A percentile compares a stretch with the other conserved stretches of the same genome.
Evolutionary conservation across 2,113 vertebrate genomes (phyloP).

Genomic region (Pangasianodon gigas): DNA sequence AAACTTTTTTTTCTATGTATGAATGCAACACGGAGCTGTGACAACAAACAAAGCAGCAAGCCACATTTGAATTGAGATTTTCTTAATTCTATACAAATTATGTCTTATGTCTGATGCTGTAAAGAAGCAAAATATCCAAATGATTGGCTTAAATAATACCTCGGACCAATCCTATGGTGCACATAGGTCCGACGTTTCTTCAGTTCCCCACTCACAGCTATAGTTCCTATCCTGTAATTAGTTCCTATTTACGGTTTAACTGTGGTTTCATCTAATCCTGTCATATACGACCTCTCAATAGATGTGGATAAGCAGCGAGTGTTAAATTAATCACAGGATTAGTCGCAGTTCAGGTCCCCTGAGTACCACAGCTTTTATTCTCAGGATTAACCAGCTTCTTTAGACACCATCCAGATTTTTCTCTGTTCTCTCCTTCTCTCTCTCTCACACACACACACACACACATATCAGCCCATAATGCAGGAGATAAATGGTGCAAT

Average conservation of each 20-base stretch:
- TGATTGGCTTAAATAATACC: background rate
- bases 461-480: background rate
- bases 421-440: background rate
- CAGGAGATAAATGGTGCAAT: constrained; percentile 25
- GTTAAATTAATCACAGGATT: constrained; percentile 1
- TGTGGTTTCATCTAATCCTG: background rate
- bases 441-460: background rate
- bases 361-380: background rate
- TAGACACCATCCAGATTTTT: background rate
- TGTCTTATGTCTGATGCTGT: too few relatives aligned
- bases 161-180: background rate
- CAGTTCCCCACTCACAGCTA: background rate
- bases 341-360: background rate
- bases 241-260: background rate
- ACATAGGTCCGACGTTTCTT: background rate
- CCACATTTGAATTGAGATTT: background rate
- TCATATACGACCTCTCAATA: background rate
- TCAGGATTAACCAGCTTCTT: constrained; percentile 4
- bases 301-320: background rate
- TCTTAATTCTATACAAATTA: background rate
- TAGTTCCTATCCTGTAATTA: background rate
- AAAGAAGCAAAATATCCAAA: background rate
- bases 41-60: background rate
- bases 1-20: too few relatives aligned
- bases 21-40: background rate